phyloP scores from a whole-genome alignment of 2,888 invertebrate species.

The Cephus pygmeus region DNA sequence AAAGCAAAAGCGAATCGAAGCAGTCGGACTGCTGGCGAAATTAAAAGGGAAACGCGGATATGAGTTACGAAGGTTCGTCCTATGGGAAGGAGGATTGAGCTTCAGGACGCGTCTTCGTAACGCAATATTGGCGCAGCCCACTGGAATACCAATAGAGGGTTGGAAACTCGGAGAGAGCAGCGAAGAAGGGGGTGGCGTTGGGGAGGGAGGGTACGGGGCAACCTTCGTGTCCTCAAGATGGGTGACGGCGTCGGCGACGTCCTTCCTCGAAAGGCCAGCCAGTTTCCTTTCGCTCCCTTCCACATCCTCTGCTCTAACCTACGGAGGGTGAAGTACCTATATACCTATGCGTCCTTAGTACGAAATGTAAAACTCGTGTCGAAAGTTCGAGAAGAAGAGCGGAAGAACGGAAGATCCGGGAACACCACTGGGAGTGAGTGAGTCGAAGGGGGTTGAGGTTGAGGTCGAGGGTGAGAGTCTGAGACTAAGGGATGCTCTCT shows the following conservation, averaged over 20 bases:
- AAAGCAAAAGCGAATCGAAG: neutral
- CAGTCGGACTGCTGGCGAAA: slow-evolving; percentile 37
- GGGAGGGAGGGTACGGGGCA: slow-evolving; percentile 4
- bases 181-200: slow-evolving; percentile 10
- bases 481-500: slow-evolving; percentile 27
- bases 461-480: slow-evolving; percentile 11
- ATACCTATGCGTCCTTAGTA: slow-evolving; percentile 26
- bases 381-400: slow-evolving; percentile 49
- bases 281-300: slow-evolving; percentile 3
- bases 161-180: slow-evolving; percentile 14
- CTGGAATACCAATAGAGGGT: slow-evolving; percentile 59
- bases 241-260: neutral
- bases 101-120: slow-evolving; percentile 63
- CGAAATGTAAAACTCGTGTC: slow-evolving; percentile 61
- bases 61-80: slow-evolving; percentile 49
- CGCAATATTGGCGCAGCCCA: slow-evolving; percentile 62
- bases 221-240: slow-evolving; percentile 1
- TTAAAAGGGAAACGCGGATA: slow-evolving; percentile 55
- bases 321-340: no score
- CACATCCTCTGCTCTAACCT: slow-evolving; percentile 26
- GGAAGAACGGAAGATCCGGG: slow-evolving; percentile 22
- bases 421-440: neutral
- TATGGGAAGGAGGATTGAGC: slow-evolving; percentile 35
- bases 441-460: slow-evolving; percentile 1
- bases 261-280: neutral